Base-by-base conservation (phyloP, 2,888 invertebrate species). In the Parnassius glacialis region DNA sequence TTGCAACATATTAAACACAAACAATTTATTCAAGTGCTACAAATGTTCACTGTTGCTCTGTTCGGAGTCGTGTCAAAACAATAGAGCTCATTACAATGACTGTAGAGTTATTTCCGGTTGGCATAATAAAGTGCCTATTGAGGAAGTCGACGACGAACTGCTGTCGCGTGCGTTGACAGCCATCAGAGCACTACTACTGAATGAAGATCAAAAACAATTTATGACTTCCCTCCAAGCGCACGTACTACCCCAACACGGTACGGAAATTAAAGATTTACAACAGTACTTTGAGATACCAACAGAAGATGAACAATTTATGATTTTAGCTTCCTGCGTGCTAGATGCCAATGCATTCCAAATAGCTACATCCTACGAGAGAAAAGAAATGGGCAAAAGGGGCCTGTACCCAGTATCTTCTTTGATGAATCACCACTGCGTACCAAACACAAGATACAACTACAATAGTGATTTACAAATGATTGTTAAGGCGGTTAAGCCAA, bases 11-110 rank as follows among this genome's bases (percentile, higher is more conserved):
- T 74, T 92, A 58, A 83, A 90, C 65, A 72, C 76, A 48, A 83
- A 88, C 65, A 70, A 71, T 12, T 84, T 84, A 67, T 80, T 81
- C 65, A 79, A 93, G 52, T 96, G 96, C 76, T 83, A 91, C 51
- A 92, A 89, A 56, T 96, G 96, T 77, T 93, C 94, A 3, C 87
- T 96, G 70, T 93, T 94, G 16, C 86, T 97, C 50, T 97, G 97
- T 80, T 93, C 94, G 10, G 83, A 86, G 60, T 76, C 83, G 64
- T 96, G 96, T 81, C 92, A 94, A 76, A 90, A 92, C 69, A 91
- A 92, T 7, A 74, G 81, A 45, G 69, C 73, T 34, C 96, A 96
- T 83, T 78, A 79, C 53, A 83, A 84, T 54, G 96, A 96, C 77
- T 96, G 96, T 80, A 80, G 84, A 52, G 85, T 94, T 54, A 92